A percentile compares a stretch with the other conserved stretches of the same genome.
Conservation (phyloP, 1,140 invertebrate species). For the Hesperophylax magnus region DNA sequence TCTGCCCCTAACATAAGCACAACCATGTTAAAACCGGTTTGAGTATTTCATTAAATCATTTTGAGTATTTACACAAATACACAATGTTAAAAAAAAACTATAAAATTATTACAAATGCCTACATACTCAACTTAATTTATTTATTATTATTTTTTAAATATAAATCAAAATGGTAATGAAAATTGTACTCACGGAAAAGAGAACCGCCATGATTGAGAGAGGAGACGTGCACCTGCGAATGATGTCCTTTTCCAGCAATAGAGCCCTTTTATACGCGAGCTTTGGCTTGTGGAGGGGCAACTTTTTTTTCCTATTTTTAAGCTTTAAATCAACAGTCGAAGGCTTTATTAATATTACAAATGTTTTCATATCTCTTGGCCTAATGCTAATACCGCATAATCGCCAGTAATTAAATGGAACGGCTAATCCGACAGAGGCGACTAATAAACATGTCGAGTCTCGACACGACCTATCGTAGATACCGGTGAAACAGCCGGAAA, state of each 20-base stretch:
- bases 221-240: neutral
- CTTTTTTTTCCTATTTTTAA: constrained; percentile 35
- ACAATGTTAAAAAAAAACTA: too few species aligned
- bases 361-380: neutral
- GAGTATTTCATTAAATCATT: too few species aligned
- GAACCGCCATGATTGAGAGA: neutral
- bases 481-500: too few species aligned
- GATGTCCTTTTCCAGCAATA: neutral
- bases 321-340: constrained; percentile 32
- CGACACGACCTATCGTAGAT: too few species aligned
- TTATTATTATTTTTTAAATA: too few species aligned
- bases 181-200: neutral
- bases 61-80: too few species aligned
- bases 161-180: too few species aligned
- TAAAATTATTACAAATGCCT: too few species aligned
- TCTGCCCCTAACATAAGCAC: too few species aligned
- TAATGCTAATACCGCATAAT: constrained; percentile 18
- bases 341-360: constrained; percentile 29
- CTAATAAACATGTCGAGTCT: too few species aligned
- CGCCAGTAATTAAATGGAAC: constrained; percentile 24
- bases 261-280: neutral
- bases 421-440: neutral
- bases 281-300: neutral
- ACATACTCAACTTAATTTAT: too few species aligned
- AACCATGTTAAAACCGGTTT: too few species aligned